Evolutionary conservation across 37 sponge, comb jelly and placozoan species (phyloP).

Genomic region (Hormiphora californensis): DNA sequence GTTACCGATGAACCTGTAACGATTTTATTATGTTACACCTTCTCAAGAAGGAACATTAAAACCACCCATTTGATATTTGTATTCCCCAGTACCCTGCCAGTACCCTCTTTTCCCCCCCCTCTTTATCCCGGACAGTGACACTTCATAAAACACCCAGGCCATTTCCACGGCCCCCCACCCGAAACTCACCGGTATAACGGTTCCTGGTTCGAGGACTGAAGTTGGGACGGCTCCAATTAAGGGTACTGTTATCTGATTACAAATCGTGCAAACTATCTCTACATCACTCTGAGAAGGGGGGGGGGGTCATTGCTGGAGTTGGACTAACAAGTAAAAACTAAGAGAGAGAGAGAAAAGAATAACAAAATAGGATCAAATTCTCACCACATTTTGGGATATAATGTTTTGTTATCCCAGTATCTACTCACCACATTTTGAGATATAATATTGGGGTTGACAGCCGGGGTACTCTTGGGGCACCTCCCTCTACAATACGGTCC

Average conservation of each 20-base stretch:
- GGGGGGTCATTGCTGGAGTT: not conserved
- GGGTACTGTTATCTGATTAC: slow-evolving; percentile 42
- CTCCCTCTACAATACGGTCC: slow-evolving; percentile 19
- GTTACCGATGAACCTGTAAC: too few relatives aligned
- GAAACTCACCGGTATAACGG: too few relatives aligned
- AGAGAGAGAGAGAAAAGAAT: not conserved
- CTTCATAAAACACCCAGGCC: too few relatives aligned
- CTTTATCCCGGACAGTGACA: too few relatives aligned
- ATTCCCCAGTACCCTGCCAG: too few relatives aligned
- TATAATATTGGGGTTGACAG: slow-evolving; percentile 1
- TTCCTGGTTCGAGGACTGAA: slow-evolving; percentile 24
- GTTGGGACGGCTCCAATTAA: slow-evolving; percentile 43
- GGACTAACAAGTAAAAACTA: not conserved
- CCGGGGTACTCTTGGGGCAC: not conserved
- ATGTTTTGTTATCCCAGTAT: not conserved
- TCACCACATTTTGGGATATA: not conserved
- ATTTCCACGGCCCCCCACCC: too few relatives aligned
- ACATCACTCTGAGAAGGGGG: slow-evolving; percentile 1
- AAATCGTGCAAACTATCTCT: slow-evolving; percentile 7
- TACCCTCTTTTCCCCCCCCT: too few relatives aligned
- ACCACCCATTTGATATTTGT: too few relatives aligned
- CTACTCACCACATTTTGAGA: slow-evolving; percentile 21
- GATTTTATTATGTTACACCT: too few relatives aligned
- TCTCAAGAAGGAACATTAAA: too few relatives aligned
- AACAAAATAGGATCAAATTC: not conserved